phyloP scores from a whole-genome alignment of 2,888 invertebrate genomes.

The Folsomia manolachei region DNA sequence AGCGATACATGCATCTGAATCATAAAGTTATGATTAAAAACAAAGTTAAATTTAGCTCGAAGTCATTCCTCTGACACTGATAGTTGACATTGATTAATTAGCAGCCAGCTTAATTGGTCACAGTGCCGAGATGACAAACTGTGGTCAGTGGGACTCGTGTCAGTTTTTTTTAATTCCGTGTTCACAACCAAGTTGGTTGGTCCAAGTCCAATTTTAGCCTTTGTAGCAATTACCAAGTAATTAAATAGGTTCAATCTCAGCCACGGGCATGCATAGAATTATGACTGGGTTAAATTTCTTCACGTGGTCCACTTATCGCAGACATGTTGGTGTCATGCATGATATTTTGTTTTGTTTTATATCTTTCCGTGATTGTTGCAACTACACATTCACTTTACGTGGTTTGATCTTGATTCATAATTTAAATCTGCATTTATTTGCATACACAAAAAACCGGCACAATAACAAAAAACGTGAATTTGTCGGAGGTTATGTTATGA shows the following conservation, averaged over 20 bases:
- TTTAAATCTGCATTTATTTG: neutral
- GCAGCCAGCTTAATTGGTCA: neutral
- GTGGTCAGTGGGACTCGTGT: neutral
- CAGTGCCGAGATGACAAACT: neutral
- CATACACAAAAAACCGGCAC: neutral
- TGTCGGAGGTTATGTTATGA: neutral
- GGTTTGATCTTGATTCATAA: neutral
- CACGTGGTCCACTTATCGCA: neutral
- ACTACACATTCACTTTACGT: neutral
- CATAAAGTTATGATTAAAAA: too few relatives aligned
- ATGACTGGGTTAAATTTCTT: neutral
- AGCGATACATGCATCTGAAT: too few relatives aligned
- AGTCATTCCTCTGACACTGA: neutral
- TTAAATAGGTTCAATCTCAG: too few relatives aligned
- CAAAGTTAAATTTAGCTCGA: neutral
- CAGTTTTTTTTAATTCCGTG: neutral
- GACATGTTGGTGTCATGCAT: neutral
- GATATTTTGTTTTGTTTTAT: neutral
- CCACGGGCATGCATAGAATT: too few relatives aligned
- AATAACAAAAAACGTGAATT: neutral
- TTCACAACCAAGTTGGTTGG: neutral
- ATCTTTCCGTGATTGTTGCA: too few relatives aligned
- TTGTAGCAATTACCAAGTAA: too few relatives aligned
- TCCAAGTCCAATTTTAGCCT: neutral
- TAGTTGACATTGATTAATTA: neutral